These are phyloP conservation scores for Phymorhynchus buccinoides DNA, from an alignment of 1,140 invertebrate species.

Conservation along the genomic window DNA sequence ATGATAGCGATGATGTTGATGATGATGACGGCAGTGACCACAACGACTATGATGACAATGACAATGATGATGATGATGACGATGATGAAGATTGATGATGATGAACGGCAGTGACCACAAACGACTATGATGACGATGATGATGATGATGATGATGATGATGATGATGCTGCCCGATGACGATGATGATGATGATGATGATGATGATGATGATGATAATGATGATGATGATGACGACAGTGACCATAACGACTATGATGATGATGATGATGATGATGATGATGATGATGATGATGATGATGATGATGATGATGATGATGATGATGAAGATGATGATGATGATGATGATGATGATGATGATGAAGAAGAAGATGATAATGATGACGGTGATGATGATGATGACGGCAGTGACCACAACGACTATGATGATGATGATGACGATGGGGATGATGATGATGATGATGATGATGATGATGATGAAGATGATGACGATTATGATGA, in stretches of 20 bases:
- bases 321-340: not conserved
- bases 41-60: not conserved
- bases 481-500: no score
- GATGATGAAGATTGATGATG: not conserved
- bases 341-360: not conserved
- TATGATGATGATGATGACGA: not conserved
- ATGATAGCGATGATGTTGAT: not conserved
- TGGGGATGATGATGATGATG: not conserved
- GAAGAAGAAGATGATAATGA: not conserved
- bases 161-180: not conserved
- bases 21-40: not conserved
- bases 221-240: not conserved
- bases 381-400: not conserved
- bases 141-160: not conserved
- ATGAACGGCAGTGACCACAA: no score
- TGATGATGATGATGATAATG: not conserved
- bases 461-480: not conserved
- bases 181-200: not conserved
- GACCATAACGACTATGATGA: slow-evolving; percentile 6
- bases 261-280: not conserved
- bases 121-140: not conserved
- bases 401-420: not conserved
- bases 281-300: not conserved
- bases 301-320: not conserved
- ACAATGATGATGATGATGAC: not conserved